Evolutionary conservation across 2,888 invertebrate genomes (phyloP), one percentile per base, ranked within the genome.

Genomic region (Cosmia trapezina): DNA sequence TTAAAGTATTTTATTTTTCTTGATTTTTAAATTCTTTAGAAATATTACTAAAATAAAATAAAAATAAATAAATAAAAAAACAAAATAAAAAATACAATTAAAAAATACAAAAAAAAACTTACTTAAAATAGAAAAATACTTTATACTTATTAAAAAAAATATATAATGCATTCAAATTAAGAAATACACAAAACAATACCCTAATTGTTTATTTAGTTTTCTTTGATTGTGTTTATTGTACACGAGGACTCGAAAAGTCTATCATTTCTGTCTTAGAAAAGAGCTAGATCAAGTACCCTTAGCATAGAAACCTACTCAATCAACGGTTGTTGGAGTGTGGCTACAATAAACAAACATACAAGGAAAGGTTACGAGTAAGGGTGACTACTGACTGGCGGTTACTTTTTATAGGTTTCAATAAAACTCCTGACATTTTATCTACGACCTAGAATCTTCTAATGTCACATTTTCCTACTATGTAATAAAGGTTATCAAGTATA

Each of bases 331-430:
- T 28, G 9, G 47, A 51, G 53, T 73, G 51, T 17, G 54, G 37
- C 8, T 33, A 65, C 45, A 45, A 22, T 74, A 65, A 73, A 72
- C 43, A 53, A 22, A 65, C 61, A 60, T n/a, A 64, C 49, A 51
- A 68, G 65, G 12, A 63, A 57, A 45, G 54, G 64, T 73, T 57
- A 37, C 49, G 43, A 51, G 47, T 49, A 14, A 62, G 19, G 45
- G 22, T n/a, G 37, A 59, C 22, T 45, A 64, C 64, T 51, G 43
- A 57, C 33, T 8, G 19, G 22, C 43, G 12, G 47, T 63, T 63
- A 49, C 1, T 33, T 45, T 72, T 72, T 73, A 73, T 47, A 49
- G 73, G 59, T 51, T 72, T 72, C 57, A 49, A 33, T 73, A 61
- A 73, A 73, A 47, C 43, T 57, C 8, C 17, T 47, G n/a, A 49